phyloP scores from a whole-genome alignment of 2,888 invertebrate species.

The Lycocerus yunnanus region DNA sequence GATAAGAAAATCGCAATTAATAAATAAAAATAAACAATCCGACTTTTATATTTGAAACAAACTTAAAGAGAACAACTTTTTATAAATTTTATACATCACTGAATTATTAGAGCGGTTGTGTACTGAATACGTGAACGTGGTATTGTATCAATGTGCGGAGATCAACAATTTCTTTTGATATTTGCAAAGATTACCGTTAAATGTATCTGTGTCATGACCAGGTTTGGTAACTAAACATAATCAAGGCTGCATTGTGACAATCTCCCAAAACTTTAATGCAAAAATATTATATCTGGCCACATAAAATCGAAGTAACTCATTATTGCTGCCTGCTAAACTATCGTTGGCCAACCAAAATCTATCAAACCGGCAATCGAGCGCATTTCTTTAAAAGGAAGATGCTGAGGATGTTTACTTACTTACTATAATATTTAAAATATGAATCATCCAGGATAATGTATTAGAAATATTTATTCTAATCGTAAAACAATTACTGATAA shows the following conservation, averaged over 20 bases:
- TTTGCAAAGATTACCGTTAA: slow-evolving; percentile 33
- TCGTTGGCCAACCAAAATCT: neutral
- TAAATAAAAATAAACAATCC: neutral
- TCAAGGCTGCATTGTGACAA: slow-evolving; percentile 32
- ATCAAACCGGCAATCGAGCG: neutral
- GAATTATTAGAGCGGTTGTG: slow-evolving; percentile 19
- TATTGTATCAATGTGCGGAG: slow-evolving; percentile 29
- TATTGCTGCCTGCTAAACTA: neutral
- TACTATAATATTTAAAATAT: neutral
- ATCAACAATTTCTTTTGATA: slow-evolving; percentile 36
- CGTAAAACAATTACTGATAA: neutral
- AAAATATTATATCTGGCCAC: slow-evolving; percentile 1
- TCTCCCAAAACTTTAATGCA: slow-evolving; percentile 19
- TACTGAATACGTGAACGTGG: slow-evolving; percentile 19
- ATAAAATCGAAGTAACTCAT: neutral
- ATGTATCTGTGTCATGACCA: slow-evolving; percentile 38
- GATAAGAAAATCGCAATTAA: neutral
- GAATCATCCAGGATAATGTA: neutral
- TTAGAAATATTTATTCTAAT: neutral
- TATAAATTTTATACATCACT: slow-evolving; percentile 3
- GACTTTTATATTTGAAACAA: neutral
- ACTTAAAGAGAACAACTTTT: neutral
- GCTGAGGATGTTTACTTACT: neutral
- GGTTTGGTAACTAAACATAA: slow-evolving; percentile 31
- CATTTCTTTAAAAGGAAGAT: neutral